A percentile compares a stretch with the other conserved stretches of the same genome.
These are phyloP conservation scores for Brachyptera putata DNA, from an alignment of 2,888 invertebrate genomes.

Conservation along the genomic window DNA sequence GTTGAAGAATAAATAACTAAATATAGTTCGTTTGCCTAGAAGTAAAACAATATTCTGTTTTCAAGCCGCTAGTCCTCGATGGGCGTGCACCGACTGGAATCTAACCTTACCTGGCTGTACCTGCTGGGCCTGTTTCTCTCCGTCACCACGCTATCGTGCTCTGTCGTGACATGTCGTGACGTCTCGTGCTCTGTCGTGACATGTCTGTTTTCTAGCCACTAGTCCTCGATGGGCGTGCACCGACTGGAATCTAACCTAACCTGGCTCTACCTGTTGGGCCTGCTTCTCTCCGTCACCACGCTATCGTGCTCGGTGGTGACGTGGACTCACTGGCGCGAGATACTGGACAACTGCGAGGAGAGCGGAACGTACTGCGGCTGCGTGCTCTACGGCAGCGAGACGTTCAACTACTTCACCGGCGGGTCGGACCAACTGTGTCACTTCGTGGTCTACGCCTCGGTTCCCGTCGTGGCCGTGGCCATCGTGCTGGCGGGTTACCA, in stretches of 20 bases:
- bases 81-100: too few species aligned
- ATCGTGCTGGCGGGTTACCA: conserved; percentile 41
- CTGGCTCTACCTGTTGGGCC: conserved; percentile 12
- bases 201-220: too few species aligned
- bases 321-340: conserved; percentile 29
- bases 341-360: conserved; percentile 28
- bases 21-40: too few species aligned
- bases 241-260: conserved; percentile 2
- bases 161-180: conserved; percentile 24
- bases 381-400: conserved; percentile 43
- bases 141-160: conserved; percentile 15
- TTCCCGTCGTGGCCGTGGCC: conserved; percentile 39
- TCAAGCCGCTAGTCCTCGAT: too few species aligned
- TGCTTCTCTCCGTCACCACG: conserved; percentile 14
- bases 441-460: conserved; percentile 37
- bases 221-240: too few species aligned
- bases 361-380: conserved; percentile 42
- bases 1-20: too few species aligned
- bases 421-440: conserved; percentile 44
- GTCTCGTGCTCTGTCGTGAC: too few species aligned
- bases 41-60: too few species aligned
- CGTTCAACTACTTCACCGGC: conserved; percentile 44
- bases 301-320: conserved; percentile 20
- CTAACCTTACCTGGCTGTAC: conserved; percentile 14
- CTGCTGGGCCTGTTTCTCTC: conserved; percentile 9